Percentiles rank a stretch among this genome's conserved stretches.
Evolutionary conservation across 2,797 vertebrate species (phyloP).

Genomic region (Pipistrellus kuhlii): DNA sequence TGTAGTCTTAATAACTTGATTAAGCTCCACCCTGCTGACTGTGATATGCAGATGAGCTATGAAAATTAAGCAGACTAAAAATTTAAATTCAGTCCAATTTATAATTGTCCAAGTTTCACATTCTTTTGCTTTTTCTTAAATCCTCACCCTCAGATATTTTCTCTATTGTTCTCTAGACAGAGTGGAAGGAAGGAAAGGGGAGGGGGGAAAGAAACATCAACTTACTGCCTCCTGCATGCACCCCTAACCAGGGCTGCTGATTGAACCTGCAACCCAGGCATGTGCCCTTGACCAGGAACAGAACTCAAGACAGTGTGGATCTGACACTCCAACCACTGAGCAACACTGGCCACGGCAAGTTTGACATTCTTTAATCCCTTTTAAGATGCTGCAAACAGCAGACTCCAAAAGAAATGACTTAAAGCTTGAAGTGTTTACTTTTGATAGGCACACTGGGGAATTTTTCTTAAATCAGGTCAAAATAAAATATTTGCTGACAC

Average conservation of each 20-base stretch:
- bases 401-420: conserved; percentile 2
- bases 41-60: conserved; percentile 63
- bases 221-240: no score
- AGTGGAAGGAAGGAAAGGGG: no score
- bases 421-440: neutral
- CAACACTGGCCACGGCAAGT: neutral
- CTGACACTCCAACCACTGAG: no score
- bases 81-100: conserved; percentile 29
- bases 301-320: no score
- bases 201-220: no score
- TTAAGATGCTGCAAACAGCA: conserved; percentile 18
- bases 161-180: no score
- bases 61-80: conserved; percentile 53
- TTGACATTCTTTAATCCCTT: conserved; percentile 47
- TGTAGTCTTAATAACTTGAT: conserved; percentile 30
- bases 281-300: no score
- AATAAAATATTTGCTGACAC: conserved; percentile 18
- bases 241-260: no score
- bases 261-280: no score
- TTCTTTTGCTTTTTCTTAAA: neutral
- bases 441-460: neutral
- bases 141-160: no score
- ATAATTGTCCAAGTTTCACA: conserved; percentile 56
- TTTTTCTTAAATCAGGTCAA: conserved; percentile 42
- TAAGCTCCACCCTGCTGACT: conserved; percentile 30